Evolutionary conservation across 2,113 vertebrate genomes (phyloP).

Genomic region (Sula dactylatra): DNA sequence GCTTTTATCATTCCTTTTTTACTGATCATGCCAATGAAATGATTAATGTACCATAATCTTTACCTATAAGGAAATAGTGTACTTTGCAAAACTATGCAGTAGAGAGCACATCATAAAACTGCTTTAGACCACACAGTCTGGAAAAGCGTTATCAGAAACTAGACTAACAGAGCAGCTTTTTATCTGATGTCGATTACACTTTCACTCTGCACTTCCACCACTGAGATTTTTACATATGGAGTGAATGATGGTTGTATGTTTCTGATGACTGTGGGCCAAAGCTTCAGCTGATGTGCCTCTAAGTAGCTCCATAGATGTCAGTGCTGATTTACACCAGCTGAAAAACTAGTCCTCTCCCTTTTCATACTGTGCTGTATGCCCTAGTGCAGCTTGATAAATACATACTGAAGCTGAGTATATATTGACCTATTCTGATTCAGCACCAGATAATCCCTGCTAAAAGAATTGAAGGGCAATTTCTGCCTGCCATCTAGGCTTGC

Average conservation of each 20-base stretch:
- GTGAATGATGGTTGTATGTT: neutral
- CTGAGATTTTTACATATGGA: neutral
- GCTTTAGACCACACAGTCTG: slow-evolving; percentile 19
- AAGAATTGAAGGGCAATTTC: slow-evolving; percentile 21
- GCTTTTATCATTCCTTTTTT: slow-evolving; percentile 38
- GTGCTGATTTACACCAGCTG: slow-evolving; percentile 47
- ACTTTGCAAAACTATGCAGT: slow-evolving; percentile 26
- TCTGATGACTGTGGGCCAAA: slow-evolving; percentile 23
- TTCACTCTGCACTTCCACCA: neutral
- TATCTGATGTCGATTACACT: neutral
- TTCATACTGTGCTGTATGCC: neutral
- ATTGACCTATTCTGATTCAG: slow-evolving; percentile 17
- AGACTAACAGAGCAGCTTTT: neutral
- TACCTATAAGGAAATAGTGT: neutral
- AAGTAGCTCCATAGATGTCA: neutral
- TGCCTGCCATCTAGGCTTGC: slow-evolving; percentile 1
- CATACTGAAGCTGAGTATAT: neutral
- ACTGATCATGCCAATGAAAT: slow-evolving; percentile 34
- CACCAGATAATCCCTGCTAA: neutral
- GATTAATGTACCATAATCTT: slow-evolving; percentile 7
- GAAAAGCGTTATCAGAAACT: neutral
- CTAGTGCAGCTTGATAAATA: slow-evolving; percentile 37
- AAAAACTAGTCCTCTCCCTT: slow-evolving; percentile 1
- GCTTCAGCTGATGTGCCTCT: neutral
- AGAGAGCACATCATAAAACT: slow-evolving; percentile 40